Percentiles rank a stretch among this genome's conserved stretches.
phyloP scores from a whole-genome alignment of 2,113 vertebrate genomes.

The Trichomycterus rosablanca region DNA sequence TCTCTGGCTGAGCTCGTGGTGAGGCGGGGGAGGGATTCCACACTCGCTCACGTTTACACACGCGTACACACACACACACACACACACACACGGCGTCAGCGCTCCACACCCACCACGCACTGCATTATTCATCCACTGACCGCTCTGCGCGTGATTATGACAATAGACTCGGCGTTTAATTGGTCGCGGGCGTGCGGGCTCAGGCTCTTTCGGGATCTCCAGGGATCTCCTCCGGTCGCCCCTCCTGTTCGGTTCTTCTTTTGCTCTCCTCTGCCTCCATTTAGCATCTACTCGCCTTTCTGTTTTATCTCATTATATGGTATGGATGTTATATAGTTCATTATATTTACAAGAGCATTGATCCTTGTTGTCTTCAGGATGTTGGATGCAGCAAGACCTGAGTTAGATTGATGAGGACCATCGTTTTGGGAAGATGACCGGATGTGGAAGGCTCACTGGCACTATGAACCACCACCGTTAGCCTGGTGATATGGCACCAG shows the following conservation, averaged over 20 bases:
- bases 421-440: too few relatives aligned
- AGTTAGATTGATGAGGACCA: too few relatives aligned
- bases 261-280: not conserved
- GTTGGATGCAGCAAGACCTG: too few relatives aligned
- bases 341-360: too few relatives aligned
- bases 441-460: too few relatives aligned
- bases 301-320: not conserved
- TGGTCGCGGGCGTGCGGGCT: slow-evolving; percentile 25
- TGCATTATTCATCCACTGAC: slow-evolving; percentile 66
- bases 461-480: too few relatives aligned
- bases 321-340: too few relatives aligned
- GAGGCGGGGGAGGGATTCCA: slow-evolving; percentile 60
- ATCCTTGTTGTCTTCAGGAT: too few relatives aligned
- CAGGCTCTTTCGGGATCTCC: slow-evolving; percentile 4
- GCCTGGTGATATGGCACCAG: too few relatives aligned
- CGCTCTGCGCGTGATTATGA: slow-evolving; percentile 33
- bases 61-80: slow-evolving; percentile 8
- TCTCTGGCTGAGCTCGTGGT: slow-evolving; percentile 42
- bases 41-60: slow-evolving; percentile 17
- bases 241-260: not conserved
- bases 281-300: not conserved
- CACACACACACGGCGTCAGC: slow-evolving; percentile 44
- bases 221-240: slow-evolving; percentile 14
- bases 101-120: slow-evolving; percentile 51
- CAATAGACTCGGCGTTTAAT: slow-evolving; percentile 32